Evolutionary conservation across 2,888 invertebrate species (phyloP), one percentile per base, ranked within the genome.

Genomic region (Apamea crenata): DNA sequence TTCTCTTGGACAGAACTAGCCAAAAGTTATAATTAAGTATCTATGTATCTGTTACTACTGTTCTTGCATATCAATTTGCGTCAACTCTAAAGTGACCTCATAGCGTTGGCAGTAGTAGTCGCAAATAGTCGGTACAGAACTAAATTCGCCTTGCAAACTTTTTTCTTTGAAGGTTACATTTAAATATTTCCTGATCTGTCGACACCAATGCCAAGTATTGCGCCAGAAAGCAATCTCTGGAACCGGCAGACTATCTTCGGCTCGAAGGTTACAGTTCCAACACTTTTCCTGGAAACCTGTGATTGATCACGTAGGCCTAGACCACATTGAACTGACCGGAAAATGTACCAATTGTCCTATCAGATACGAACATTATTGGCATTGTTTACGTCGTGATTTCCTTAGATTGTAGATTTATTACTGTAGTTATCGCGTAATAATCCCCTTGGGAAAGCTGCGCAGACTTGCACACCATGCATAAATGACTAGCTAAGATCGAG

Each of bases 121-220:
- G 69, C 82, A 87, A 78, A 80, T 87, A 87, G 78, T 85, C 84
- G 83, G 77, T 78, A 83, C 80, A 85, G 82, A 83, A 88, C 83
- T 85, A 85, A 91, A 90, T 89, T 90, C 82, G 90, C 86, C 82
- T 88, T 87, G 93, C 90, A 86, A 90, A 92, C 91, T 92, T 91
- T 92, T 93, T 93, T 91, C 89, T 87, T 88, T 87, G 90, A 92
- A 94, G 93, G 93, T 92, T 89, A 91, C 29, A 81, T 80, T 86
- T 91, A 90, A 91, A 90, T 90, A 84, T 91, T 93, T 94, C 93
- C 94, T 92, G 90, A 89, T 93, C 88, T 93, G 93, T 91, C 90
- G 93, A 93, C 87, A 93, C 83, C 87, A 89, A 90, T 89, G 89
- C 81, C 88, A 80, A 87, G 81, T 93, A 90, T 93, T 93, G 91